Evolutionary conservation across 2,888 invertebrate genomes (phyloP), one percentile per base, ranked within the genome.

Genomic region (Epistrophe grossulariae): DNA sequence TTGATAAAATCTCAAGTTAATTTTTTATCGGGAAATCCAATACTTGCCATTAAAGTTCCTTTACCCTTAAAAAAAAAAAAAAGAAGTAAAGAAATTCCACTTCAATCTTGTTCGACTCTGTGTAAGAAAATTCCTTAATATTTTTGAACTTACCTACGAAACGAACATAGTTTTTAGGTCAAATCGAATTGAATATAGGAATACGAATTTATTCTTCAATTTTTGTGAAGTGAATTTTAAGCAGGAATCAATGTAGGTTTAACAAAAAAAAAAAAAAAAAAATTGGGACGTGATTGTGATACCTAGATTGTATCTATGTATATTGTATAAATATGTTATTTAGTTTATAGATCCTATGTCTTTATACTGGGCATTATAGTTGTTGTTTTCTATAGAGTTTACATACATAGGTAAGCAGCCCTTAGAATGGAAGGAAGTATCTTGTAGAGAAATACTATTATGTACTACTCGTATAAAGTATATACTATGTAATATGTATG

Each of bases 181-280:
- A 71, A 79, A 64, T 64, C 62, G 79, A 79, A 74, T 84, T n/a
- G 64, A 62, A 45, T n/a, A 45, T n/a, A 28, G 45, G 13, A 28
- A 50, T 66, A 66, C 50, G 79, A 84, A 71, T 79, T 79, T 68
- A 79, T 76, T 66, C 50, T 66, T 62, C 84, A 84, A 79, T 79
- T 84, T 84, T 84, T 84, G 84, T 76, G 84, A 79, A 79, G 43
- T 57, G 84, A 84, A 84, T 79, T 38, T 71, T 52, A 79, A 84
- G 59, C 55, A 76, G 70, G n/a, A 45, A 55, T 68, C 28, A 9
- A 40, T 59, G n/a, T 68, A 31, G 60, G 35, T 52, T 52, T 11
- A 6, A 24, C 24, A 24, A 24, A 40, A 71, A 64, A 71, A 71
- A 52, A 38, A 24, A 24, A 40, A 71, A 64, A 71, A 71, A 52